Evolutionary conservation across 1,140 invertebrate genomes (phyloP).

Genomic region (Drosophila trapezifrons): DNA sequence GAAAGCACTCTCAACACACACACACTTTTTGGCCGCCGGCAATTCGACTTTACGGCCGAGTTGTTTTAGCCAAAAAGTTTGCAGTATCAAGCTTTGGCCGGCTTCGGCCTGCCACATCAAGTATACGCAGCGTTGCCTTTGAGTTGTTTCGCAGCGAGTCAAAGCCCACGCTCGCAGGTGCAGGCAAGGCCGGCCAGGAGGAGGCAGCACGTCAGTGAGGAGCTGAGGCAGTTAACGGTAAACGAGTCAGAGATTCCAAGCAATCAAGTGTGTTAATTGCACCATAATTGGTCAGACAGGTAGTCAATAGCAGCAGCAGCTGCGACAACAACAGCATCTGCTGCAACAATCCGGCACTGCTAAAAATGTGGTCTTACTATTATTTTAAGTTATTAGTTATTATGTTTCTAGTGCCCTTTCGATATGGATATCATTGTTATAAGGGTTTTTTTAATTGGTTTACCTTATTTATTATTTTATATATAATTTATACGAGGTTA

Average conservation of each 20-base stretch:
- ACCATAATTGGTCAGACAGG: constrained; percentile 79
- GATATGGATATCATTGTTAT: neutral
- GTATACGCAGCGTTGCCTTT: constrained; percentile 51
- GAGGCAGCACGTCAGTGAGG: neutral
- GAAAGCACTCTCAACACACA: constrained; percentile 14
- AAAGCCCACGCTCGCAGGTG: constrained; percentile 37
- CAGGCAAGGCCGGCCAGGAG: neutral
- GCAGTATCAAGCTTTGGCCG: constrained; percentile 40
- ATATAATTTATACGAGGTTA: neutral
- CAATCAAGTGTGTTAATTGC: constrained; percentile 82
- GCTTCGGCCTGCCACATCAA: constrained; percentile 36
- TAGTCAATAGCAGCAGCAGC: constrained; percentile 50
- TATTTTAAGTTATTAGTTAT: too few species aligned
- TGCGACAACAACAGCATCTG: constrained; percentile 17
- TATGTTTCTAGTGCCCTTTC: too few species aligned
- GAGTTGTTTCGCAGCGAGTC: constrained; percentile 44
- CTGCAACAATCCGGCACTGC: constrained; percentile 14
- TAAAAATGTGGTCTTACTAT: neutral
- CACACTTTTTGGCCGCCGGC: constrained; percentile 28
- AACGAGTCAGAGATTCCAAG: constrained; percentile 57
- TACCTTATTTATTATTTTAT: too few species aligned
- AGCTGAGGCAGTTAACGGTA: constrained; percentile 39
- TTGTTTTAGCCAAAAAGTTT: constrained; percentile 53
- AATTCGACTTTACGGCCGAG: constrained; percentile 61
- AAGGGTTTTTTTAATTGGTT: too few species aligned